These are phyloP conservation scores for Trissolcus basalis DNA, from an alignment of 1,140 invertebrate genomes.

Conservation along the genomic window DNA sequence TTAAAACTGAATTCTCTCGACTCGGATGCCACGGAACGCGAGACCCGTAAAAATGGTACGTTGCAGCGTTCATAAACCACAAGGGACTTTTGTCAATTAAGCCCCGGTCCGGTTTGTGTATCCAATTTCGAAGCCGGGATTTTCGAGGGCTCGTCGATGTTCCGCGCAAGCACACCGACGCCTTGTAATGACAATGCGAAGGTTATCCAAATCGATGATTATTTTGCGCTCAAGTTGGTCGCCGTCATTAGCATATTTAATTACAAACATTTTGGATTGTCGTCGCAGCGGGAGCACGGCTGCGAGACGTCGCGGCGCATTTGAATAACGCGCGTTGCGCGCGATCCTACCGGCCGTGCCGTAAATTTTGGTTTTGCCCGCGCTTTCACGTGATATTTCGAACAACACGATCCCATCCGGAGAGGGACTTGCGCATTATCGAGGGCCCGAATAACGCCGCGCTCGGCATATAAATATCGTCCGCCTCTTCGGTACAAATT, in stretches of 20 bases:
- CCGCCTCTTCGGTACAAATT: conserved; percentile 4
- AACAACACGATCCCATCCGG: conserved; percentile 22
- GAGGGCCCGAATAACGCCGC: conserved; percentile 20
- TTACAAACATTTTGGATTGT: conserved; percentile 76
- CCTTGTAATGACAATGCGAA: conserved; percentile 26
- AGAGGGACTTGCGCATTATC: not conserved
- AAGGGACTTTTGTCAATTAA: conserved; percentile 54
- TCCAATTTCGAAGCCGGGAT: conserved; percentile 54
- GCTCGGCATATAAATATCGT: conserved; percentile 39
- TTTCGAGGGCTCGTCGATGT: conserved; percentile 35
- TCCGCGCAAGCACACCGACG: conserved; percentile 16
- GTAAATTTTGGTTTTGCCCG: conserved; percentile 70
- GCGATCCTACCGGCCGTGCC: conserved; percentile 66
- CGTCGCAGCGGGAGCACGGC: conserved; percentile 70
- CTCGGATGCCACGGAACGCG: conserved; percentile 11
- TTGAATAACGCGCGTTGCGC: conserved; percentile 70
- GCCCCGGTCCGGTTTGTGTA: conserved; percentile 14
- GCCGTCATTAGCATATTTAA: conserved; percentile 75
- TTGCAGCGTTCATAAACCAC: conserved; percentile 41
- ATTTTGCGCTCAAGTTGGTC: conserved; percentile 72
- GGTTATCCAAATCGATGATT: conserved; percentile 73
- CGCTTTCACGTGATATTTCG: conserved; percentile 43
- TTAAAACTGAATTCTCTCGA: conserved; percentile 46
- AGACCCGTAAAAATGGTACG: conserved; percentile 44
- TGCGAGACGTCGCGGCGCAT: conserved; percentile 58